phyloP scores from a whole-genome alignment of 2,113 vertebrate species.

The Brachyhypopomus occidentalis region DNA sequence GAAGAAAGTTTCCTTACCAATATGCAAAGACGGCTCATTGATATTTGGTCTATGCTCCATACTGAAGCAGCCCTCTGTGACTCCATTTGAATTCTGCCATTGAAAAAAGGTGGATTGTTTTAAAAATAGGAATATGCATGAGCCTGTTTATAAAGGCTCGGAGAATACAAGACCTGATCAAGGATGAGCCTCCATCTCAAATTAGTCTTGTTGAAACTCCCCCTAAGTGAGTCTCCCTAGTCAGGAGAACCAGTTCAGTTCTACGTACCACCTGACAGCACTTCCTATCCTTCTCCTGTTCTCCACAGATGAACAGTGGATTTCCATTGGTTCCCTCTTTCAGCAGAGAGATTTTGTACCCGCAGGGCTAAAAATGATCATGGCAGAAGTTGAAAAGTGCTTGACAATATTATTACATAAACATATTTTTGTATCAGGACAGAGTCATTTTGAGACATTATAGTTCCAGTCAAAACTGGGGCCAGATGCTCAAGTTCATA shows the following conservation, averaged over 20 bases:
- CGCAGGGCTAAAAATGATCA: constrained; percentile 49
- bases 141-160: neutral
- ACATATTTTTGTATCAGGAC: neutral
- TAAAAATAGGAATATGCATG: too few relatives aligned
- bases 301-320: constrained; percentile 58
- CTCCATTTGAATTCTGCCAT: neutral
- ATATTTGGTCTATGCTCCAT: neutral
- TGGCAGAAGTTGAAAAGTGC: neutral
- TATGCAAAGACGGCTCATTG: constrained; percentile 41
- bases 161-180: neutral
- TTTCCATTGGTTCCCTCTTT: constrained; percentile 19
- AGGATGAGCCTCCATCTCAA: too few relatives aligned
- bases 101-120: neutral
- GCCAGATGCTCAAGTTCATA: too few relatives aligned
- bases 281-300: accelerated
- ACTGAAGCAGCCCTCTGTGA: neutral
- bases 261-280: constrained; percentile 66
- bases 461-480: too few relatives aligned
- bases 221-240: too few relatives aligned
- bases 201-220: too few relatives aligned
- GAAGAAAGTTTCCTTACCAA: constrained; percentile 56
- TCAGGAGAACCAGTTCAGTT: too few relatives aligned
- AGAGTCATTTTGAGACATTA: too few relatives aligned
- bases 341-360: constrained; percentile 55
- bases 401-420: neutral